Evolutionary conservation across 2,113 vertebrate genomes (phyloP).

Genomic region (Platysternon megacephalum): DNA sequence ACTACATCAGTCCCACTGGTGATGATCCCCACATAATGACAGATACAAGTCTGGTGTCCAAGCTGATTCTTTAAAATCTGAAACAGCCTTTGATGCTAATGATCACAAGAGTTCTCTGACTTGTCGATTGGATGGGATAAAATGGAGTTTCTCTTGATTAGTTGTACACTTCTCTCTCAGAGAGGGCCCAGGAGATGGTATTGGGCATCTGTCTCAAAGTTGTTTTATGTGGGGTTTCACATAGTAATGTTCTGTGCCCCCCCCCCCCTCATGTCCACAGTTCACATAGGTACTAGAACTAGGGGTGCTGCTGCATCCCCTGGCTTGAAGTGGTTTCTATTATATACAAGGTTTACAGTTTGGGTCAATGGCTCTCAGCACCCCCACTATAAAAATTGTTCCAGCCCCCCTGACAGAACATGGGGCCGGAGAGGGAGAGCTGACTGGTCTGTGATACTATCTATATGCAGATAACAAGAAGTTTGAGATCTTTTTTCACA

Average conservation of each 20-base stretch:
- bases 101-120: background rate
- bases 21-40: background rate
- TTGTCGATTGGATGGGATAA: background rate
- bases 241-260: background rate
- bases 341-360: no score
- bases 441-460: background rate
- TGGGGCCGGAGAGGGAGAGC: fast-evolving
- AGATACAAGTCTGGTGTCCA: background rate
- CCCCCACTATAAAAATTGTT: no score
- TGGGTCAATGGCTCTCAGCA: no score
- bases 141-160: background rate
- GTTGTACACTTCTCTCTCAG: background rate
- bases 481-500: background rate
- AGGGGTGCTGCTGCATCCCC: no score
- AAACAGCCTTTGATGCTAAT: background rate
- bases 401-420: fast-evolving
- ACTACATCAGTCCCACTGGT: background rate
- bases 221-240: background rate
- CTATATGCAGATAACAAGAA: background rate
- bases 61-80: background rate
- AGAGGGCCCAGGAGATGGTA: background rate
- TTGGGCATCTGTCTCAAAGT: background rate
- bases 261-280: background rate
- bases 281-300: no score
- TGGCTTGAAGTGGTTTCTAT: no score